Evolutionary conservation across 2,888 invertebrate species (phyloP).

Genomic region (Tuberolachnus salignus): DNA sequence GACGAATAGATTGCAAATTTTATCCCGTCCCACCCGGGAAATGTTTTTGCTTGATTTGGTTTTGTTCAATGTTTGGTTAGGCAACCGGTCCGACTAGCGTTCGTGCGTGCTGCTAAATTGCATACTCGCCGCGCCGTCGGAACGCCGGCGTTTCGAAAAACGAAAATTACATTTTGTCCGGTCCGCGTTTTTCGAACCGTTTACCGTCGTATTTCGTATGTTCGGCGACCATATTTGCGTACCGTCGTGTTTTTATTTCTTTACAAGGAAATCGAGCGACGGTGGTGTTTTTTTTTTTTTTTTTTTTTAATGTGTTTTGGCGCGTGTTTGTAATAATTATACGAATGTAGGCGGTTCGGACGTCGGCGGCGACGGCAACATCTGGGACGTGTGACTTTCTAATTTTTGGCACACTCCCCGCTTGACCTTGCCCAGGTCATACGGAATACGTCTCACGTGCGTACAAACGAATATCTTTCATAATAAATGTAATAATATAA

Average conservation of each 20-base stretch:
- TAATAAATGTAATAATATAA: not conserved
- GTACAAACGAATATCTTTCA: conserved; percentile 14
- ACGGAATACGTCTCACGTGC: not conserved
- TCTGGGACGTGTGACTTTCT: conserved; percentile 35
- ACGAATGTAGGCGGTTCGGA: conserved; percentile 39
- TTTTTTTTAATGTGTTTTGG: conserved; percentile 48
- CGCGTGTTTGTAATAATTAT: not conserved
- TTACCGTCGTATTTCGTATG: not conserved
- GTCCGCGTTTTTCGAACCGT: not conserved
- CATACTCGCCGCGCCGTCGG: conserved; percentile 30
- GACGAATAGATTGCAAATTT: no score
- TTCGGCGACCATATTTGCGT: conserved; percentile 28
- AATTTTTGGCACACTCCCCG: conserved; percentile 38
- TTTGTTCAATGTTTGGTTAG: no score
- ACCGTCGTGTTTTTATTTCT: conserved; percentile 29
- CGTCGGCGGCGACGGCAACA: conserved; percentile 8
- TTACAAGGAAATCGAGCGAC: conserved; percentile 36
- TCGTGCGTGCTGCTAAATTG: conserved; percentile 38
- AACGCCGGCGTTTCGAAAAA: not conserved
- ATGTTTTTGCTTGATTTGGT: no score
- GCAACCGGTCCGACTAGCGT: not conserved
- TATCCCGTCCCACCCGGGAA: no score
- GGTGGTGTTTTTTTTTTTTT: not conserved
- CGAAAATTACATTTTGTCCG: not conserved
- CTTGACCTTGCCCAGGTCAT: conserved; percentile 34